Evolutionary conservation across 2,113 vertebrate species (phyloP), one percentile per base, ranked within the genome.

Genomic region (Prinia subflava): DNA sequence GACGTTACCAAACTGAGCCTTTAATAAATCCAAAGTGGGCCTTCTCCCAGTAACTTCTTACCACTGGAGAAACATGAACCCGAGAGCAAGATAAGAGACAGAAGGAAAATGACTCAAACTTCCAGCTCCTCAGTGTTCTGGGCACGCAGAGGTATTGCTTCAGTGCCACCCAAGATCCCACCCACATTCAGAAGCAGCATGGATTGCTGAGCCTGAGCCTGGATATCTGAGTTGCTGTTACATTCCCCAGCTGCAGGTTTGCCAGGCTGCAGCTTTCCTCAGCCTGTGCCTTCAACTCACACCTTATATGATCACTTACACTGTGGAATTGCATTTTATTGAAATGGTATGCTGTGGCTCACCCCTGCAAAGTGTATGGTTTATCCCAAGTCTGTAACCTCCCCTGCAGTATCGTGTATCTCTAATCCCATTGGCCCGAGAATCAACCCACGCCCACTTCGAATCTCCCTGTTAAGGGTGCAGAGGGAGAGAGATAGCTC

Each of bases 91-190:
- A 55, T 10, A 67, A 59, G 33, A 91, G 9, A 44, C 10, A 56
- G 65, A 94, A 75, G 33, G 39, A 74, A 71, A 88, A 67, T 83
- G 33, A 81, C 30, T 47, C 39, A 70, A 57, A 27, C 39, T 86
- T 73, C 14, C n/a, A 95, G 39, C 68, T 94, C 35, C 68, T 91
- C 71, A 31, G 60, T 6, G 41, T 88, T 92, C 90, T 64, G 56
- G 42, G 67, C 60, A 81, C 0, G 0, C 44, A 86, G 71, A 24
- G 59, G 11, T 44, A 47, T 30, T 2, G 0, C 79, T 86, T 78
- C 82, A 67, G 5, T 41, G 47, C 39, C 79, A 68, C 56, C 35
- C 63, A 75, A 88, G 74, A 90, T 90, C 50, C 39, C 90, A 88
- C 83, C 82, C 65, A 67, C 37, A 0, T 27, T 27, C 60, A 75